Base-by-base conservation (phyloP, 2,797 vertebrate genomes). In the Trachurus trachurus region DNA sequence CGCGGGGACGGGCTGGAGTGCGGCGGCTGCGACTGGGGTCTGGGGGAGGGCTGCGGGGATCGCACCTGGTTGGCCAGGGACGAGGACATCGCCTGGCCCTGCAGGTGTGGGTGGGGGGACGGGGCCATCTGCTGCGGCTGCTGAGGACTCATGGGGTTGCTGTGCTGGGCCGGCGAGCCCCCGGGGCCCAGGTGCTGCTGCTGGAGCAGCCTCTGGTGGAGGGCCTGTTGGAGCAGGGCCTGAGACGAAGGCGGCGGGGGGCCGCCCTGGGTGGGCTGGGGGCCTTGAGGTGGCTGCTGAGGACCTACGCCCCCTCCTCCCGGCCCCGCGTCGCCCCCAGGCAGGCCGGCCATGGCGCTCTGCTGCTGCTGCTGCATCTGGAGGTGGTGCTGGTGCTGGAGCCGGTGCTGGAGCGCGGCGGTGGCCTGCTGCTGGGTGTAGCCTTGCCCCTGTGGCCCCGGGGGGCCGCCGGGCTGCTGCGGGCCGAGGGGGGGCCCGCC, bases 1-100 rank as follows among this genome's bases (percentile, higher is more conserved):
- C 98, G 96, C 0, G 98, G 98, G 44, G 98, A 99, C 0, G 98
- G 98, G 93, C 98, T 99, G 62, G 98, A 99, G 94, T 98, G 98
- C 13, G 98, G 97, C 1, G 98, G 98, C 90, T 99, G 98, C 47
- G 98, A 99, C 89, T 99, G 98, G 0, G 98, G 98, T 78, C 98
- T 95, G 0, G 98, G 98, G 0, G 98, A 99, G 15, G 98, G 98
- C 85, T 99, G 98, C 0, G 98, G 98, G 31, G 98, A 99, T 21
- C 98, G 98, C 85, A 99, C 98, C 95, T 99, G 98, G 89, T 96
- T 99, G 80, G 96, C 97, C 81, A 99, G 96, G 1, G 98, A 96
- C 9, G 96, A 91, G 75, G 95, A 93, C 88, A 96, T 92, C 63
- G 96, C 93, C 92, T 97, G 96, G 86, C 96, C 96, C 56, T 98